phyloP scores from a whole-genome alignment of 2,888 invertebrate genomes.

The Ferdinandea cuprea region DNA sequence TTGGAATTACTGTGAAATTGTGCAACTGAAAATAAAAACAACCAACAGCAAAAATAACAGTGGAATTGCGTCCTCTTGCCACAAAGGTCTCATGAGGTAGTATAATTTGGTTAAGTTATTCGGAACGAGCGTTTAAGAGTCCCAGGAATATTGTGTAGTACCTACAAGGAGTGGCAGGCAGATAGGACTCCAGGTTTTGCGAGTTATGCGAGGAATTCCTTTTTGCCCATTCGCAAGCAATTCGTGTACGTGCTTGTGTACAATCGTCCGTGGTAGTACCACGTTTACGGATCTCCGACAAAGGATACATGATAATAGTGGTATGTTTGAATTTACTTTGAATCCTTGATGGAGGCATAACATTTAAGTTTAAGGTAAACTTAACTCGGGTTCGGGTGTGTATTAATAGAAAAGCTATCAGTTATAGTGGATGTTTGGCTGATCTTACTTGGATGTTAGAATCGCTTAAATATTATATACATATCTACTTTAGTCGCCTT shows the following conservation, averaged over 20 bases:
- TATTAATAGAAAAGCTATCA: background rate
- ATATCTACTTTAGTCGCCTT: too few relatives aligned
- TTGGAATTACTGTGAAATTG: background rate
- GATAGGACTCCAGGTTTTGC: background rate
- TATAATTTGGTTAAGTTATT: constrained; percentile 50
- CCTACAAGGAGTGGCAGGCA: background rate
- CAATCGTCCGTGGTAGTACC: background rate
- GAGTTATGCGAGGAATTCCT: background rate
- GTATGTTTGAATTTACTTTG: constrained; percentile 4
- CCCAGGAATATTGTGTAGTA: background rate
- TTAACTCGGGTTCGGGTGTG: too few relatives aligned
- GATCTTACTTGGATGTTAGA: too few relatives aligned
- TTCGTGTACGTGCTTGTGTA: background rate
- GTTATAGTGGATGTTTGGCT: background rate
- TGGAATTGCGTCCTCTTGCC: constrained; percentile 12
- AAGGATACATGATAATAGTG: background rate
- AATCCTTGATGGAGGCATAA: constrained; percentile 29
- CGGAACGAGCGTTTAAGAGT: constrained; percentile 10
- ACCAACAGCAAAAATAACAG: too few relatives aligned
- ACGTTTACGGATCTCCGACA: background rate
- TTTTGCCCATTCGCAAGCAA: background rate
- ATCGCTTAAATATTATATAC: too few relatives aligned
- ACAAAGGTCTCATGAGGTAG: constrained; percentile 11
- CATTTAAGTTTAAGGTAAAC: background rate
- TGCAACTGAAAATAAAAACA: background rate